Percentiles rank a stretch among this genome's conserved stretches.
These are phyloP conservation scores for Hoplodrina blanda DNA, from an alignment of 2,888 invertebrate genomes.

Conservation along the genomic window DNA sequence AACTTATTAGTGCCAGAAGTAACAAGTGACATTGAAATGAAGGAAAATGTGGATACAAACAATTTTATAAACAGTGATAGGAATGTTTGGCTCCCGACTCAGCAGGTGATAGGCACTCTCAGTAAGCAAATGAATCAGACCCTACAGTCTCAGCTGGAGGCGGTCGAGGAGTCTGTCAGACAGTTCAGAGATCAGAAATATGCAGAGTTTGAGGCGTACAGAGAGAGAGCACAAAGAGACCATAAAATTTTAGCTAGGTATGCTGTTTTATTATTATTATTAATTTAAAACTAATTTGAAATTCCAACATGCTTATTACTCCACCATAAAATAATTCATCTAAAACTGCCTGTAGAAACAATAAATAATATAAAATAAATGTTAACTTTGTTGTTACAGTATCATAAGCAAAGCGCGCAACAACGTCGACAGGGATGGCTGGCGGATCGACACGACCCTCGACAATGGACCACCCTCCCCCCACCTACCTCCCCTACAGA, in stretches of 20 bases:
- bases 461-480: slow-evolving; percentile 85
- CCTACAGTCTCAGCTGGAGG: slow-evolving; percentile 92
- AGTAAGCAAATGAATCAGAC: slow-evolving; percentile 93
- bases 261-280: slow-evolving; percentile 16
- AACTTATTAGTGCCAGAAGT: slow-evolving; percentile 92
- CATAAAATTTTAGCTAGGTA: slow-evolving; percentile 92
- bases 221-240: slow-evolving; percentile 93
- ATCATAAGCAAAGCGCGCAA: slow-evolving; percentile 83
- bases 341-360: neutral
- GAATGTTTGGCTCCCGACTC: slow-evolving; percentile 85
- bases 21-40: slow-evolving; percentile 88
- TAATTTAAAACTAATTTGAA: neutral
- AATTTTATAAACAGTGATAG: slow-evolving; percentile 79
- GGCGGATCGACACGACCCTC: slow-evolving; percentile 73
- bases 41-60: slow-evolving; percentile 86
- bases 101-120: slow-evolving; percentile 90
- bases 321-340: neutral
- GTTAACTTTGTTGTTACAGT: slow-evolving; percentile 72
- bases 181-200: slow-evolving; percentile 94
- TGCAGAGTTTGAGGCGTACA: slow-evolving; percentile 93
- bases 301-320: neutral
- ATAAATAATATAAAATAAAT: too few relatives aligned
- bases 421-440: slow-evolving; percentile 73
- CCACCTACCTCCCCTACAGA: slow-evolving; percentile 84
- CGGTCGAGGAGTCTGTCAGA: slow-evolving; percentile 94